A percentile compares a stretch with the other conserved stretches of the same genome.
Evolutionary conservation across 2,797 vertebrate species (phyloP).

Genomic region (Lepus townsendii): DNA sequence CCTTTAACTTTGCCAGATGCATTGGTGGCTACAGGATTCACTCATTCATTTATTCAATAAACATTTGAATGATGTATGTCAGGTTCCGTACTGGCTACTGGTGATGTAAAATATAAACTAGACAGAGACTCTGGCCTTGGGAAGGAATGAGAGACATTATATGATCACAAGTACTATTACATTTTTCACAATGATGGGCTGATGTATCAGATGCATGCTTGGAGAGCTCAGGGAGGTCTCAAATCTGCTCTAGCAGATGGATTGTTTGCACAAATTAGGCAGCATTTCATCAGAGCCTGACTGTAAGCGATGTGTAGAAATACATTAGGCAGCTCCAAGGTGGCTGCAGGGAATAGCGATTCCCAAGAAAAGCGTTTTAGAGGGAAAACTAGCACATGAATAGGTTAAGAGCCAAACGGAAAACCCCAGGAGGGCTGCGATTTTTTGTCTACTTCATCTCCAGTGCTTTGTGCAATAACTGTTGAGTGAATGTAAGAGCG

Average conservation of each 20-base stretch:
- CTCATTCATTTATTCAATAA: background rate
- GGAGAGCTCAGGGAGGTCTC: background rate
- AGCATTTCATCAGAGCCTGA: background rate
- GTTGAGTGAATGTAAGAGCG: background rate
- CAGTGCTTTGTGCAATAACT: background rate
- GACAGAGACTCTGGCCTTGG: background rate
- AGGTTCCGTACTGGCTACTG: background rate
- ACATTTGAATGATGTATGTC: background rate
- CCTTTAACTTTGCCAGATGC: background rate
- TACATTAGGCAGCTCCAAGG: background rate
- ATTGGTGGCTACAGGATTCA: background rate
- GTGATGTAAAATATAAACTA: background rate
- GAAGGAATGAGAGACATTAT: constrained; percentile 5
- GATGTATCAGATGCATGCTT: background rate
- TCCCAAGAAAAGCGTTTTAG: background rate
- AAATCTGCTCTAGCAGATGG: background rate
- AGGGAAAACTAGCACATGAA: background rate
- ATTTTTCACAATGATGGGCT: background rate
- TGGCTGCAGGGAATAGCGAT: background rate
- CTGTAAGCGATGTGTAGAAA: too few species aligned
- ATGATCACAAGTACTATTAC: background rate
- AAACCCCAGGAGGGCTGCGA: background rate
- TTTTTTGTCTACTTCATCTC: background rate
- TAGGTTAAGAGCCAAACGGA: background rate
- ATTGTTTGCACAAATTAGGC: background rate